Conservation (phyloP, 2,888 invertebrate species). For the Germaria angustata region DNA sequence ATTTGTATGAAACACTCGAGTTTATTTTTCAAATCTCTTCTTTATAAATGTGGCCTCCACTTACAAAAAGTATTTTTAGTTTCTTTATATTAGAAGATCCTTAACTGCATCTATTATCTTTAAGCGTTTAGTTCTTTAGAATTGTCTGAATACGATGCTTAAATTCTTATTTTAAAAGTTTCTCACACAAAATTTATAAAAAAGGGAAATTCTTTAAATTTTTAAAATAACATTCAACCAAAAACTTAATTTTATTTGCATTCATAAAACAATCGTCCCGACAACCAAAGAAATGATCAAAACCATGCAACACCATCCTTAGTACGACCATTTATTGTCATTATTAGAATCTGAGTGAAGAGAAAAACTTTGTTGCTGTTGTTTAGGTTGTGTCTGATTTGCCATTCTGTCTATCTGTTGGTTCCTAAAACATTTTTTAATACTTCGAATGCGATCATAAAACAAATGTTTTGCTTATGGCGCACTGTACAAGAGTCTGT, state of each 20-base stretch:
- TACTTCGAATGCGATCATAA: constrained; percentile 19
- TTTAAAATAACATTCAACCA: constrained; percentile 19
- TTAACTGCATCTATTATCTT: neutral
- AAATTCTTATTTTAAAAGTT: constrained; percentile 16
- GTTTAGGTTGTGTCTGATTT: neutral
- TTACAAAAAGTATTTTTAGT: no score
- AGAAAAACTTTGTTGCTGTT: neutral
- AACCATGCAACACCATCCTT: neutral
- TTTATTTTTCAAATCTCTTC: no score
- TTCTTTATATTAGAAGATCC: no score
- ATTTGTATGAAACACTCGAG: no score
- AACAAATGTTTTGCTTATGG: constrained; percentile 19
- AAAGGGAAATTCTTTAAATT: constrained; percentile 43
- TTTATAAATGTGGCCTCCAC: no score
- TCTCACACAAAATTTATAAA: constrained; percentile 42
- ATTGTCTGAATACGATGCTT: neutral
- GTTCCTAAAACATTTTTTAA: constrained; percentile 12
- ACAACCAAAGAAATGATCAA: neutral
- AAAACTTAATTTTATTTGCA: constrained; percentile 54
- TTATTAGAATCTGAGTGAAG: neutral
- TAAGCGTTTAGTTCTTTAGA: neutral
- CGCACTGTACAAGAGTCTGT: neutral
- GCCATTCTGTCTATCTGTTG: neutral
- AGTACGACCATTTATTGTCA: neutral
- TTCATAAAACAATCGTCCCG: constrained; percentile 46